phyloP scores from a whole-genome alignment of 1,140 invertebrate genomes.

The Hyposmocoma kahamanoa region DNA sequence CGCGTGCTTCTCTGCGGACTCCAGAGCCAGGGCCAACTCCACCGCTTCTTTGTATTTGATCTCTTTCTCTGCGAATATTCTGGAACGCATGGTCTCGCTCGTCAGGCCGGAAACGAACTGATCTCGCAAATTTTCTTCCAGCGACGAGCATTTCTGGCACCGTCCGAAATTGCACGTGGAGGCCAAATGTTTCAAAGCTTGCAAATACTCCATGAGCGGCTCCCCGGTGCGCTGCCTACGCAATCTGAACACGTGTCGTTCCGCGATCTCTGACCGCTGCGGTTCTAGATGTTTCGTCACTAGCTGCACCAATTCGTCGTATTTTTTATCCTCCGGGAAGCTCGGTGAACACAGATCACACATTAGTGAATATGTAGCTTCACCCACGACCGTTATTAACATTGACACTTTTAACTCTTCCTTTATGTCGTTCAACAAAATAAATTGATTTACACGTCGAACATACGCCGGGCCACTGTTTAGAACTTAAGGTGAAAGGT shows the following conservation, averaged over 20 bases:
- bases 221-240: conserved; percentile 5
- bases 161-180: conserved; percentile 8
- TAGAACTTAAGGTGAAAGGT: background rate
- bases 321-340: conserved; percentile 7
- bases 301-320: conserved; percentile 2
- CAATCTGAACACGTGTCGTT: conserved; percentile 11
- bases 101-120: conserved; percentile 15
- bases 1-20: conserved; percentile 11
- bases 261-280: conserved; percentile 12
- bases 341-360: conserved; percentile 11
- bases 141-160: background rate
- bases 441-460: conserved; percentile 4
- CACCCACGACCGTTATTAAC: conserved; percentile 12
- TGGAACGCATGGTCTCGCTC: conserved; percentile 11
- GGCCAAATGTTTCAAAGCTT: conserved; percentile 9
- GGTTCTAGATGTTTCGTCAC: conserved; percentile 11
- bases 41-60: conserved; percentile 10
- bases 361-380: conserved; percentile 7
- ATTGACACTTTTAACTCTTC: conserved; percentile 5
- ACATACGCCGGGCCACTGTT: conserved; percentile 1
- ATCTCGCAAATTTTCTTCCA: conserved; percentile 9
- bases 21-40: conserved; percentile 2
- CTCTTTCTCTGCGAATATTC: conserved; percentile 12
- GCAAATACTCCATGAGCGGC: conserved; percentile 7
- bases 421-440: conserved; percentile 6